Conservation (phyloP, 2,113 vertebrate species). For the Kobus ellipsiprymnus region DNA sequence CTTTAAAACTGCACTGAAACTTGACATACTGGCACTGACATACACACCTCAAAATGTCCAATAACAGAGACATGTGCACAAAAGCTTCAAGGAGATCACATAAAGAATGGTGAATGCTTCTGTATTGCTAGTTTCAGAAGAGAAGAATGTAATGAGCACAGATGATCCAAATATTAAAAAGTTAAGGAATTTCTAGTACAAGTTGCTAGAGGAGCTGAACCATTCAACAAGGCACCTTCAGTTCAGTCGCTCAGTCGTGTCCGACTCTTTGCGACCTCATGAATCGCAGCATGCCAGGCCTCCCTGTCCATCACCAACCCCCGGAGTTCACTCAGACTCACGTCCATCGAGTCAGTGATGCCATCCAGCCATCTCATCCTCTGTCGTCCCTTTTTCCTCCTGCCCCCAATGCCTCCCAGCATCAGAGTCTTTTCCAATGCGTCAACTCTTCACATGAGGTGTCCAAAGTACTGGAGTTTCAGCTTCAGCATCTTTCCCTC, state of each 20-base stretch:
- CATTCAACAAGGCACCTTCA: too few species aligned
- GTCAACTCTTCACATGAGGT: too few species aligned
- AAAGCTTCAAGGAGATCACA: background rate
- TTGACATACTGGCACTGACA: background rate
- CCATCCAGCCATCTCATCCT: too few species aligned
- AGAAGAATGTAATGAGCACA: background rate
- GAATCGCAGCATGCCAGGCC: too few species aligned
- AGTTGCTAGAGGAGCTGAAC: background rate
- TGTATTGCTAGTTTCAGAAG: background rate
- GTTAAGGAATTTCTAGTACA: background rate
- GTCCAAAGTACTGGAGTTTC: too few species aligned
- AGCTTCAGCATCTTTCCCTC: too few species aligned
- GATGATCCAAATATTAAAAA: background rate
- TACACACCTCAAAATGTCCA: background rate
- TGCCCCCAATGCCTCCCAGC: rapidly evolving
- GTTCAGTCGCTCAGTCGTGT: too few species aligned
- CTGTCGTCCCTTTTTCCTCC: too few species aligned
- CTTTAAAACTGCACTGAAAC: background rate
- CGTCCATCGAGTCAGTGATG: too few species aligned
- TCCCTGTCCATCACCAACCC: too few species aligned
- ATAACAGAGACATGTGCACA: background rate
- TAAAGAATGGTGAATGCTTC: background rate
- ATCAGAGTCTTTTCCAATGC: too few species aligned
- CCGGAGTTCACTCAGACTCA: too few species aligned
- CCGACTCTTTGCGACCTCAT: rapidly evolving